phyloP scores from a whole-genome alignment of 2,888 invertebrate genomes.

The Esperia sulphurella region DNA sequence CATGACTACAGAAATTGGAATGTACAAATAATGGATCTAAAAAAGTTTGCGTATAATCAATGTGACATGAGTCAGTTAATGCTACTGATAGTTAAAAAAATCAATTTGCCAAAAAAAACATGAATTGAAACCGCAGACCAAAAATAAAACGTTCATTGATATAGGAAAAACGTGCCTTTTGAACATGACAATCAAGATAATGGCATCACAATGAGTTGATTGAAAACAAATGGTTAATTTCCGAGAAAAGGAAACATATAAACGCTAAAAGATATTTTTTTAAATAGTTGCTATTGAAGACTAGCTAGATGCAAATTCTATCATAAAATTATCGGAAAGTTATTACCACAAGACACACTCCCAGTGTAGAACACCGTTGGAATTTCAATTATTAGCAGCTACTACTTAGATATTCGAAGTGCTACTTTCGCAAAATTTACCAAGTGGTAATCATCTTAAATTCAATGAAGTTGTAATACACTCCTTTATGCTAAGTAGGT shows the following conservation, averaged over 20 bases:
- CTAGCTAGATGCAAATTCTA: no score
- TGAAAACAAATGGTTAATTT: slow-evolving; percentile 28
- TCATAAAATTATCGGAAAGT: no score
- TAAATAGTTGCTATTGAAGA: background rate
- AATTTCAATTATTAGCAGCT: no score
- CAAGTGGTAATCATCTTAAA: no score
- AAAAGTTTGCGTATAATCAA: background rate
- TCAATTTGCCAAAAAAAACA: slow-evolving; percentile 20
- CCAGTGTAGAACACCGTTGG: no score
- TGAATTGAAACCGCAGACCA: slow-evolving; percentile 22
- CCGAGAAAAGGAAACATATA: slow-evolving; percentile 19
- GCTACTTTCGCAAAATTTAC: no score
- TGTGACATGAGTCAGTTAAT: slow-evolving; percentile 8
- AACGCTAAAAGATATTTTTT: no score
- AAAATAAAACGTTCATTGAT: slow-evolving; percentile 28
- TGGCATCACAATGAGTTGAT: slow-evolving; percentile 21
- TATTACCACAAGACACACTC: no score
- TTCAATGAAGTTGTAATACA: no score
- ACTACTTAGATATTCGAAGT: no score
- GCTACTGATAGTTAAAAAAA: slow-evolving; percentile 28
- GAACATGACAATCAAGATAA: slow-evolving; percentile 21
- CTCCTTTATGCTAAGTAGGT: no score
- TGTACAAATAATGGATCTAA: background rate
- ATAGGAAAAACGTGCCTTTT: slow-evolving; percentile 29
- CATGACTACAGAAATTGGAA: background rate